Percentiles rank a stretch among this genome's conserved stretches.
phyloP scores from a whole-genome alignment of 2,888 invertebrate genomes.

The Parnassius orleans region DNA sequence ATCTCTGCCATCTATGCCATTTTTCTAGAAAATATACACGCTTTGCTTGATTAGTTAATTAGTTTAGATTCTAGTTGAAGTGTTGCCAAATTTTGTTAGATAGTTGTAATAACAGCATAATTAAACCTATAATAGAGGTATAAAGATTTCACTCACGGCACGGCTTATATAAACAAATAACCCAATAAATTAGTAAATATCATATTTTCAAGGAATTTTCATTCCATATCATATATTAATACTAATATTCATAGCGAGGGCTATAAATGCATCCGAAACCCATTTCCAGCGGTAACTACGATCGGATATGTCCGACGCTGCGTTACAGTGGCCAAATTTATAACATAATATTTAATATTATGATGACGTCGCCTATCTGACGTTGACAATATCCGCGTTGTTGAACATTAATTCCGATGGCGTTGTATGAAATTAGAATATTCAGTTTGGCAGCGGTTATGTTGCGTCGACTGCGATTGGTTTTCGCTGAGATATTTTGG shows the following conservation, averaged over 20 bases:
- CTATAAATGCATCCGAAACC: slow-evolving; percentile 30
- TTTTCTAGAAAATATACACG: too few relatives aligned
- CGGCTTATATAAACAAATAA: not conserved
- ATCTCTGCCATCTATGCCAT: too few relatives aligned
- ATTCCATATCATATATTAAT: not conserved
- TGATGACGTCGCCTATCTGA: slow-evolving; percentile 11
- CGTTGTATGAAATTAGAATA: slow-evolving; percentile 8
- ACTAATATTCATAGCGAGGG: slow-evolving; percentile 5
- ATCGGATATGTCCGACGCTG: slow-evolving; percentile 28
- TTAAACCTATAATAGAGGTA: too few relatives aligned
- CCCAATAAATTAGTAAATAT: slow-evolving; percentile 4
- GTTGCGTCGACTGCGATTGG: too few relatives aligned
- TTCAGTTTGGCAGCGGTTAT: not conserved
- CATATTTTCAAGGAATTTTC: slow-evolving; percentile 5
- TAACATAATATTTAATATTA: slow-evolving; percentile 22
- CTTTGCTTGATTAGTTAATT: too few relatives aligned
- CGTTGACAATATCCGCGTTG: slow-evolving; percentile 8
- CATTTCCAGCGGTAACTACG: slow-evolving; percentile 28
- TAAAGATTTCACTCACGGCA: too few relatives aligned
- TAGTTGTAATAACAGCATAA: too few relatives aligned
- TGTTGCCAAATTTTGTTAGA: too few relatives aligned
- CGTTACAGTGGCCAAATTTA: slow-evolving; percentile 14
- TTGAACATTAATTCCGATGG: slow-evolving; percentile 7
- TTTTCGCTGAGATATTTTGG: too few relatives aligned
- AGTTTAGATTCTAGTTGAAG: too few relatives aligned